Base-by-base conservation (phyloP, 2,888 invertebrate species). In the Eucera pruinosa region DNA sequence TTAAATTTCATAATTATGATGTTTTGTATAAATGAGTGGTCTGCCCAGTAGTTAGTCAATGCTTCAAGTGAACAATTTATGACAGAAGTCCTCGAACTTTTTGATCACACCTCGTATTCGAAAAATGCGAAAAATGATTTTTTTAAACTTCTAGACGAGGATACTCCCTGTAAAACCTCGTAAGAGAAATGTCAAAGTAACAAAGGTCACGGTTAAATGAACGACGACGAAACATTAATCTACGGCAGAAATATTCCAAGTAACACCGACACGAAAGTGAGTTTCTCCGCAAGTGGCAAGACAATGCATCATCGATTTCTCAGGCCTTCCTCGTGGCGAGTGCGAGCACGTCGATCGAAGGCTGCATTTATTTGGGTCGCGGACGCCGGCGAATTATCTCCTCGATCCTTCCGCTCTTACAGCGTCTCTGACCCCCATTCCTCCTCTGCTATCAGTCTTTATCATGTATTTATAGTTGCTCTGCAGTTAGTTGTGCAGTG, bases 291-390 rank as follows among this genome's bases (percentile, higher is more conserved):
- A 45, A 50, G 36, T 36, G 52, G 52, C 72, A 45, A 82, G 74
- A 82, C 78, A 83, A 83, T 80, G 60, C 67, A 80, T 72, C 78
- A 82, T 85, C 82, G 85, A 87, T 89, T 89, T 89, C 87, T 87
- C 86, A 87, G 82, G 79, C 82, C 78, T 84, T 86, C 85, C 81
- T 79, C 79, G 82, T 86, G 83, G 83, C 87, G 82, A 86, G 61
- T 48, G 27, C 85, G 88, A 87, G 20, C 47, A 80, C 78, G 69
- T 65, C 80, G 78, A 87, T 88, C 88, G 90, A 91, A 91, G 90
- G 90, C 84, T 87, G 78, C 74, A 70, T 75, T 75, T 87, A 90
- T 90, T 87, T 90, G 84, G 91, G 90, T 90, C 91, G 90, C 83
- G 90, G 90, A 88, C 90, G 84, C 69, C 77, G 48, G 87, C 86